Evolutionary conservation across 2,113 vertebrate genomes (phyloP).

Genomic region (Laterallus jamaicensis): DNA sequence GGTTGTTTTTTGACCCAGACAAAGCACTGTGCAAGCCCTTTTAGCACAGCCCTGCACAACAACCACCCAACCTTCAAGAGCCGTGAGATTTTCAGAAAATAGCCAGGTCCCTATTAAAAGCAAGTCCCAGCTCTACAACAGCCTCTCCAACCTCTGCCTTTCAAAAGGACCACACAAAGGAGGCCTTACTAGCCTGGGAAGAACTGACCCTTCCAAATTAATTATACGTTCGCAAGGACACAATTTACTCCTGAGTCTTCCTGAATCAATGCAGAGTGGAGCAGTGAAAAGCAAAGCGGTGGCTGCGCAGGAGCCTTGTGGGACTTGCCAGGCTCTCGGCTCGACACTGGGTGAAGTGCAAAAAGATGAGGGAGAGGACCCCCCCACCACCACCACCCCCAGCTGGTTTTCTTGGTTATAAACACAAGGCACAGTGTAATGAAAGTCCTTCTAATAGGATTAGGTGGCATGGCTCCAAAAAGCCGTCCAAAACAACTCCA

Average conservation of each 20-base stretch:
- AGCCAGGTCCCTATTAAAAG: conserved; percentile 38
- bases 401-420: conserved; percentile 22
- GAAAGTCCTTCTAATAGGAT: conserved; percentile 66
- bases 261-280: conserved; percentile 3
- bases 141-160: not conserved
- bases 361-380: not conserved
- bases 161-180: conserved; percentile 54
- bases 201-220: conserved; percentile 61
- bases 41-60: not conserved
- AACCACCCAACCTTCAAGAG: not conserved
- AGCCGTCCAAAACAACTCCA: conserved; percentile 34
- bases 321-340: not conserved
- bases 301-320: not conserved
- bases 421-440: conserved; percentile 52
- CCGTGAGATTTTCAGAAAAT: not conserved
- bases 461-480: conserved; percentile 31
- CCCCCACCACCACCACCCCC: not conserved
- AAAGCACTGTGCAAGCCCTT: not conserved
- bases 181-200: conserved; percentile 29
- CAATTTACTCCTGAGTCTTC: conserved; percentile 33
- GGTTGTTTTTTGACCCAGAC: not conserved
- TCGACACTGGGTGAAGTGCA: not conserved
- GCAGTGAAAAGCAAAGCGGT: not conserved
- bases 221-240: conserved; percentile 46
- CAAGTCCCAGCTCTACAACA: not conserved